Evolutionary conservation across 2,113 vertebrate species (phyloP).

Genomic region (Gambusia holbrooki): DNA sequence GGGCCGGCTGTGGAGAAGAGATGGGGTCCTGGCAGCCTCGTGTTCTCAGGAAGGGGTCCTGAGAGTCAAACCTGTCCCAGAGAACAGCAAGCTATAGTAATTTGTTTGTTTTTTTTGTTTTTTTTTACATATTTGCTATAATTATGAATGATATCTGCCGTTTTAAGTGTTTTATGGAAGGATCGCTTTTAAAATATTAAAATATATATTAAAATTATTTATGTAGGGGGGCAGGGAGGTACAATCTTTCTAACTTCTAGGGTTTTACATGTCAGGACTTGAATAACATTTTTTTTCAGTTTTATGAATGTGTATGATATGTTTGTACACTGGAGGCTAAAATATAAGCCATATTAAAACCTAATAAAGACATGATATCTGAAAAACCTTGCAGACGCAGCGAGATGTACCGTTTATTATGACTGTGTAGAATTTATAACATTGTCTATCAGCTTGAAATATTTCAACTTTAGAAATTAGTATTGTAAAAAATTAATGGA

Average conservation of each 20-base stretch:
- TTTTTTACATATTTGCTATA: neutral
- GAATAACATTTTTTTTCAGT: too few species aligned
- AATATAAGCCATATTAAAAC: neutral
- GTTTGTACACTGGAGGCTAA: too few species aligned
- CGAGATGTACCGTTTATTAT: neutral
- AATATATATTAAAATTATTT: neutral
- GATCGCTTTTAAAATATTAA: neutral
- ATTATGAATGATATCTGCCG: neutral
- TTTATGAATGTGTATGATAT: too few species aligned
- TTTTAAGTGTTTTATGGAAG: neutral
- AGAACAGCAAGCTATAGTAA: constrained; percentile 85
- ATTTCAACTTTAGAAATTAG: neutral
- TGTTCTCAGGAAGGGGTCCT: constrained; percentile 93
- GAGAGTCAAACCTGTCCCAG: constrained; percentile 69
- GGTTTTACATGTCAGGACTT: too few species aligned
- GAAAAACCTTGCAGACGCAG: neutral
- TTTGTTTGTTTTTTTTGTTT: neutral
- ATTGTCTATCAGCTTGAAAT: neutral
- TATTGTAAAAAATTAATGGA: neutral
- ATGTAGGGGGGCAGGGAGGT: neutral
- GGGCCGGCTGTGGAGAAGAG: constrained; percentile 90
- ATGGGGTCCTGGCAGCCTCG: constrained; percentile 89
- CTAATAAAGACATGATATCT: neutral
- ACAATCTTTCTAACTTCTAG: too few species aligned
- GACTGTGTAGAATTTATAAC: neutral